Evolutionary conservation across 2,797 vertebrate species (phyloP), one percentile per base, ranked within the genome.

Genomic region (Yasuhikotakia modesta): DNA sequence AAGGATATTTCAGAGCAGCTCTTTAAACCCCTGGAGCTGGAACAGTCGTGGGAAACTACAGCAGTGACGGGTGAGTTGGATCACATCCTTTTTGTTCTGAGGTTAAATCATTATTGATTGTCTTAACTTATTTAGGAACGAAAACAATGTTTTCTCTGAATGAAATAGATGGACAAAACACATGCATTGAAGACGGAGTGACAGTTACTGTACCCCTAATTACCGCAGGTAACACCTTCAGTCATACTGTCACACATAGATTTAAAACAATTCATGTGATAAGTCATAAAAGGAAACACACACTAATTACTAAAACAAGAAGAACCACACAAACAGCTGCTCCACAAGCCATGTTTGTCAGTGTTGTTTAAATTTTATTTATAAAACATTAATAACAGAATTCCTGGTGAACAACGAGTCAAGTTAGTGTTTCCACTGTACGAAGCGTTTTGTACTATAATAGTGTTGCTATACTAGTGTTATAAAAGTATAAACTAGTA

Each of bases 1-100:
- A 70, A 70, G 58, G 67, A 70, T 68, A 78, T 78, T 52, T 70
- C 76, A 39, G 76, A 78, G 4, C 67, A 78, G 67, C 76, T 78
- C 22, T 78, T 78, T 24, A 70, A 53, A 52, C 76, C 76, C 21
- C 52, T 78, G 39, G 66, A 70, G 67, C 19, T 70, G 67, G 75
- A 61, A 5, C 75, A 77, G 27, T 60, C 67, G 27, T 78, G 76
- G 76, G 67, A 78, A 32, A 52, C 67, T 3, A 27, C 19, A 0
- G 21, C 76, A 53, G 32, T 78, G 14, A 53, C 27, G 10, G 66
- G 66, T 77, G 53, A 60, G 39, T 60, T 1, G 12, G 57, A 17
- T 2, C 7, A 39, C n/a, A 22, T 11, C 24, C 2, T 13, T 43
- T 2, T 17, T 55, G 53, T 13, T 2, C 57, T 22, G 19, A 60